A percentile compares a stretch with the other conserved stretches of the same genome.
Evolutionary conservation across 2,113 vertebrate species (phyloP).

Genomic region (Diadophis punctatus): DNA sequence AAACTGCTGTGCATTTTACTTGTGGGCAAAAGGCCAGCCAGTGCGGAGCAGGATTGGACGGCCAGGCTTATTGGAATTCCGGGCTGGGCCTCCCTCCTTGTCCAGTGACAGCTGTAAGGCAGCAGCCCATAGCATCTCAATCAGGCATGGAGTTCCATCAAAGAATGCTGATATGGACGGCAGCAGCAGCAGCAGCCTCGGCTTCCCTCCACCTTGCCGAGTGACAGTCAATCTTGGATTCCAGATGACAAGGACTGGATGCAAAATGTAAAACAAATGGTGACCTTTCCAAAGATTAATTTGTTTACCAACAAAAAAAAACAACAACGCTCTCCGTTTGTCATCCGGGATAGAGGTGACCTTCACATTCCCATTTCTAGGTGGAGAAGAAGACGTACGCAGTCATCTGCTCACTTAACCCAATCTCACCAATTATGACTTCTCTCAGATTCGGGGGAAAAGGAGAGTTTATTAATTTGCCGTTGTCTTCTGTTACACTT

Average conservation of each 20-base stretch:
- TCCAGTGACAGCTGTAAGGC: constrained; percentile 96
- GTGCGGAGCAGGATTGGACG: constrained; percentile 76
- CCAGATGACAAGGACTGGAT: constrained; percentile 79
- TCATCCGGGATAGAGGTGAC: constrained; percentile 85
- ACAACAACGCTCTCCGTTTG: constrained; percentile 66
- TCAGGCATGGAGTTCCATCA: constrained; percentile 81
- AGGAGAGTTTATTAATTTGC: constrained; percentile 69
- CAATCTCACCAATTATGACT: constrained; percentile 77
- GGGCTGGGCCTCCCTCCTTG: constrained; percentile 82
- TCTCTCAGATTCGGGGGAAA: constrained; percentile 72
- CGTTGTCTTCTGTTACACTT: constrained; percentile 62
- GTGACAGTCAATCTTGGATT: constrained; percentile 84
- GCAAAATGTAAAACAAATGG: constrained; percentile 89
- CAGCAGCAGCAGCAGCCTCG: constrained; percentile 77
- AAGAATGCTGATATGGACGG: constrained; percentile 87
- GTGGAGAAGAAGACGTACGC: constrained; percentile 76
- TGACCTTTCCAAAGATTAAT: constrained; percentile 96
- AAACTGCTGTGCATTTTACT: constrained; percentile 70
- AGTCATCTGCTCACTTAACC: constrained; percentile 83
- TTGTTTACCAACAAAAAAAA: constrained; percentile 83
- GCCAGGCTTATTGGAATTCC: constrained; percentile 93
- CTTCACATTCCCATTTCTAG: constrained; percentile 79
- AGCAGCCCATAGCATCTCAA: constrained; percentile 94
- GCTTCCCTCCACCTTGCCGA: constrained; percentile 76
- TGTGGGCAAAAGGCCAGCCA: constrained; percentile 88